Evolutionary conservation across 2,888 invertebrate genomes (phyloP), one percentile per base, ranked within the genome.

Genomic region (Panzeria rudis): DNA sequence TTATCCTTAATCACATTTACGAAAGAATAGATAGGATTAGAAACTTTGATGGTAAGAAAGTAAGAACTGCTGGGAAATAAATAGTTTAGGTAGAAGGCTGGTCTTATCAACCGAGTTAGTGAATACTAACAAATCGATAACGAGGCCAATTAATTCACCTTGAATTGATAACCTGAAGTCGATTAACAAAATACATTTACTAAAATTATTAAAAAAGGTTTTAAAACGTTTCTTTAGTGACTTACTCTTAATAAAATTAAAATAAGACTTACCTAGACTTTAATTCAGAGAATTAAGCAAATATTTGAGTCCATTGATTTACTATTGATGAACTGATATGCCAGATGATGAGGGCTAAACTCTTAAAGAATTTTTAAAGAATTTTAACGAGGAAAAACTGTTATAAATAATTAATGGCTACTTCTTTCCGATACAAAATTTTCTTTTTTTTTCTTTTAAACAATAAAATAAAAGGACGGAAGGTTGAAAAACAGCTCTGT

Each of bases 361-460:
- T 47, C 23, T 29, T 59, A 20, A 25, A 29, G 29, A 29, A 25
- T 7, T 1, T 9, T 56, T 25, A 29, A 25, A 8, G 11, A 41
- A 44, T n/a, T n/a, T n/a, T n/a, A n/a, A n/a, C n/a, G n/a, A 62
- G 11, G 11, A 38, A 38, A 32, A 80, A 56, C 56, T 71, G 62
- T 79, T 64, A 54, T 69, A 32, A 77, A 35, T 23, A 17, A 62
- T 71, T 52, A 47, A 79, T 56, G 54, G 44, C 25, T 17, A 47
- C 23, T n/a, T 66, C 41, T 17, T 72, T 61, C n/a, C n/a, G n/a
- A n/a, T n/a, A n/a, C n/a, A 3, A 13, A 15, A 13, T 47, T 61
- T 20, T 35, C 20, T 64, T 35, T 64, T 32, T 15, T 76, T 50
- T 50, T 66, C 0, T 56, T 72, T 68, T 73, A 23, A 41, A n/a